Percentiles rank a stretch among this genome's conserved stretches.
Conservation (phyloP, 2,113 vertebrate genomes). For the Condylura cristata region DNA sequence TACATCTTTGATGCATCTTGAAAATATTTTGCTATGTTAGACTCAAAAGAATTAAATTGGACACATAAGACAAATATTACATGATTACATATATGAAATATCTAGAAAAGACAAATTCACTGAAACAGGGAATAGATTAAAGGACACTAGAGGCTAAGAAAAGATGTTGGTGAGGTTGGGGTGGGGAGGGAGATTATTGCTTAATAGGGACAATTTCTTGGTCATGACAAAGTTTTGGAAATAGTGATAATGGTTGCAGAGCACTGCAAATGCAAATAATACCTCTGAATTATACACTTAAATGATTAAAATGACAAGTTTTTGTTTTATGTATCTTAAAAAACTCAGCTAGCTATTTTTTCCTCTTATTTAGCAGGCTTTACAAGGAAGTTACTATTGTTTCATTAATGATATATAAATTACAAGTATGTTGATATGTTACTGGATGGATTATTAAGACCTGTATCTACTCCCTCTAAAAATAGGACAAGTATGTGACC, state of each 20-base stretch:
- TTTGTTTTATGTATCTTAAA: not conserved
- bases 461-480: not conserved
- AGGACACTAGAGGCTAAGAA: not conserved
- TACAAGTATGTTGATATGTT: not conserved
- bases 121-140: not conserved
- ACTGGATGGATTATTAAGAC: not conserved
- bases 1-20: not conserved
- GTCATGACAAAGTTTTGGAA: slow-evolving; percentile 14
- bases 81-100: not conserved
- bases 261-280: not conserved
- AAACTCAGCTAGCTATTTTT: not conserved
- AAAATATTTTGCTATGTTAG: not conserved
- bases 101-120: not conserved
- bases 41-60: not conserved
- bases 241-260: not conserved
- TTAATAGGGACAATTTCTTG: not conserved
- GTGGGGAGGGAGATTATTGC: not conserved
- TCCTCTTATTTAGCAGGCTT: not conserved
- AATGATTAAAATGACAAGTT: not conserved
- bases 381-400: not conserved
- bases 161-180: not conserved
- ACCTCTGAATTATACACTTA: not conserved
- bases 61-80: not conserved
- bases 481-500: not conserved
- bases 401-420: not conserved